A percentile compares a stretch with the other conserved stretches of the same genome.
These are phyloP conservation scores for Psammodynastes pulverulentus DNA, from an alignment of 2,113 vertebrate genomes.

Conservation along the genomic window DNA sequence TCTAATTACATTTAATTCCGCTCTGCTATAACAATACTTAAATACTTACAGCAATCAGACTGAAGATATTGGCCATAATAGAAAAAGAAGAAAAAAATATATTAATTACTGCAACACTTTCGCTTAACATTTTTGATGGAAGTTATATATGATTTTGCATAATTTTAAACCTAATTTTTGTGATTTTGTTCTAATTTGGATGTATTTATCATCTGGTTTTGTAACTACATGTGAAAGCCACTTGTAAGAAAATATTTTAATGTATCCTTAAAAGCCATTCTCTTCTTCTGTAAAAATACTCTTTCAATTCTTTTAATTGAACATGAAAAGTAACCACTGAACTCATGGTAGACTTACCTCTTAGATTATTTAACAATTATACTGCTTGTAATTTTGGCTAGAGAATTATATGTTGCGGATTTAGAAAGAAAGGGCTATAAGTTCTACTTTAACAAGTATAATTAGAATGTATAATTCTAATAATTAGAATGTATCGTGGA, in stretches of 20 bases:
- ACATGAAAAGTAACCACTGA: background rate
- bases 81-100: background rate
- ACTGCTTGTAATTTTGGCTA: background rate
- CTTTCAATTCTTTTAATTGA: background rate
- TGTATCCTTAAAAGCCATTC: background rate
- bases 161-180: background rate
- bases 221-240: background rate
- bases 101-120: background rate
- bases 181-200: background rate
- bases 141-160: background rate
- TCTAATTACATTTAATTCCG: background rate
- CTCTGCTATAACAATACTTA: background rate
- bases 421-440: background rate
- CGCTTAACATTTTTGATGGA: background rate
- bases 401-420: background rate
- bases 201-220: background rate
- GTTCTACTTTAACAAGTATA: background rate
- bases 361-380: background rate
- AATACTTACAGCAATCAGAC: background rate
- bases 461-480: too few species aligned
- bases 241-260: background rate
- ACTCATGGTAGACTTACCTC: background rate
- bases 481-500: background rate
- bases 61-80: background rate
- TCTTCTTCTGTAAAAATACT: background rate